phyloP scores from a whole-genome alignment of 2,888 invertebrate genomes.

The Sinopyrophorus schimmeli region DNA sequence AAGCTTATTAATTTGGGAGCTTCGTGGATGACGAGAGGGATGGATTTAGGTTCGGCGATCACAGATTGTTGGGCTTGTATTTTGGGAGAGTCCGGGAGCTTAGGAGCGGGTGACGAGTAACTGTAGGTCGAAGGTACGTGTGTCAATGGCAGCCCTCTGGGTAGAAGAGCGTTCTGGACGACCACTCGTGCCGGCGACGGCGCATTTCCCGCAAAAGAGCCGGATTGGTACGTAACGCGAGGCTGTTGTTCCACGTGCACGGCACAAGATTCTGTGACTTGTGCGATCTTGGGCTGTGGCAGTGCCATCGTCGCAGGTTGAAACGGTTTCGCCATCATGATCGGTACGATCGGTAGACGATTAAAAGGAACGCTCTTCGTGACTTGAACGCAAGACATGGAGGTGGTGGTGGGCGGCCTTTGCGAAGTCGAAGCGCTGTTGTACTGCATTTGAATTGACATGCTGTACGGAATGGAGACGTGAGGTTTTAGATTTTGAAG shows the following conservation, averaged over 20 bases:
- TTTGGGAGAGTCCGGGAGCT: background rate
- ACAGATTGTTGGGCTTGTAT: background rate
- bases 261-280: constrained; percentile 38
- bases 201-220: constrained; percentile 38
- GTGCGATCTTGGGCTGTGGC: constrained; percentile 51
- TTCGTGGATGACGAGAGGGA: constrained; percentile 48
- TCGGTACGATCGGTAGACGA: constrained; percentile 62
- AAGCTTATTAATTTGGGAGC: constrained; percentile 40
- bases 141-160: constrained; percentile 12
- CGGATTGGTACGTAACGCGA: constrained; percentile 51
- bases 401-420: constrained; percentile 24
- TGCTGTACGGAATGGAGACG: constrained; percentile 28
- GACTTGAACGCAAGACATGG: constrained; percentile 13
- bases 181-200: constrained; percentile 42
- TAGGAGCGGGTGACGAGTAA: no score
- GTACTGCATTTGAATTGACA: constrained; percentile 37
- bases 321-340: constrained; percentile 63
- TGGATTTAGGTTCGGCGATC: constrained; percentile 31
- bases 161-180: constrained; percentile 37
- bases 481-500: constrained; percentile 13
- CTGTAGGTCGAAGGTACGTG: constrained; percentile 13
- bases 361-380: constrained; percentile 55
- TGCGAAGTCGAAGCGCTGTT: constrained; percentile 17
- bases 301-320: constrained; percentile 56
- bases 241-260: constrained; percentile 49